Evolutionary conservation across 2,888 invertebrate genomes (phyloP), one percentile per base, ranked within the genome.

Genomic region (Platypus cylindrus): DNA sequence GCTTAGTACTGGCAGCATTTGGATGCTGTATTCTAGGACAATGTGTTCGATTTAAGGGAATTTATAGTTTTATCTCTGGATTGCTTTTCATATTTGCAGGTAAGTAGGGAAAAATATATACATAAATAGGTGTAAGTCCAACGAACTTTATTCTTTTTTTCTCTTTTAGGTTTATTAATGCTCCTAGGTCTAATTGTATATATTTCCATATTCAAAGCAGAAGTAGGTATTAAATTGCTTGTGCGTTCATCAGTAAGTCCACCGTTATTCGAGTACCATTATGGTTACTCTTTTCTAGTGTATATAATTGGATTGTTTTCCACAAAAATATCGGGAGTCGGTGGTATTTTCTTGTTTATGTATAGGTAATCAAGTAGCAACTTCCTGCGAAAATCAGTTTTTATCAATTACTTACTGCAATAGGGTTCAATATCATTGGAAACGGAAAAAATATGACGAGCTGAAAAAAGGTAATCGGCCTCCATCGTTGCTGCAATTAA

Each of bases 131-230:
- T n/a, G n/a, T n/a, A n/a, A n/a, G n/a, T n/a, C n/a, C n/a, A n/a
- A n/a, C n/a, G n/a, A n/a, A n/a, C n/a, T n/a, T n/a, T n/a, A n/a
- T n/a, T n/a, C n/a, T 15, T 9, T 17, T 20, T 20, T 20, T 31
- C n/a, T 13, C 27, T 69, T 70, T 32, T 67, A 89, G 90, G 89
- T 59, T 68, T 90, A 44, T 70, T 87, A 46, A 86, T 90, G 83
- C 72, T 90, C 50, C 81, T 85, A 48, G 90, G 87, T 30, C 74
- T 90, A 60, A 85, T 90, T 54, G 85, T 89, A 71, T 90, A 89
- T 71, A 87, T 90, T 67, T 87, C 89, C 36, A 79, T 86, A 53
- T 80, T 90, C 60, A 90, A 90, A 63, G 80, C 87, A 7, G 89
- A 90, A 71, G 74, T 90, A 28, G 87, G 87, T 27, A 79, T 80